These are phyloP conservation scores for Nowickia ferox DNA, from an alignment of 2,888 invertebrate genomes.

Conservation along the genomic window DNA sequence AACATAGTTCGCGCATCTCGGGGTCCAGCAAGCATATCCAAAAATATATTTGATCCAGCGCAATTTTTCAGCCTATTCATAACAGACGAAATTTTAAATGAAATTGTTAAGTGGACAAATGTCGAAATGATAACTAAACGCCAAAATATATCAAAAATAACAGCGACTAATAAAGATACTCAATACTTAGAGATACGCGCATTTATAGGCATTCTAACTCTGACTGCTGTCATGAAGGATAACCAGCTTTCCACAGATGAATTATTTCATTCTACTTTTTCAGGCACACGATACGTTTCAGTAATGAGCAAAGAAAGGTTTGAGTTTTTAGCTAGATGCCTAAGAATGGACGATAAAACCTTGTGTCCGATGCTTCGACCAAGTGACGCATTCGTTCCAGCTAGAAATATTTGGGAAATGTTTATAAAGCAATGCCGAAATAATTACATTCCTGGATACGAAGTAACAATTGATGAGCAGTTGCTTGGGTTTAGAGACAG, in stretches of 20 bases:
- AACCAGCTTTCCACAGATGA: neutral
- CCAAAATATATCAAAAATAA: neutral
- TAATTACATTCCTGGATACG: constrained; percentile 20
- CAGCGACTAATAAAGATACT: constrained; percentile 5
- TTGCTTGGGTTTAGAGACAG: constrained; percentile 7
- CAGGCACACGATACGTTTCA: neutral
- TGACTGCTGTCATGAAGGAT: constrained; percentile 12
- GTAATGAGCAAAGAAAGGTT: neutral
- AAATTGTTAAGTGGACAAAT: constrained; percentile 20
- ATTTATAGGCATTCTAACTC: constrained; percentile 6
- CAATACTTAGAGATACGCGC: neutral
- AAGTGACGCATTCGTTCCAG: constrained; percentile 20
- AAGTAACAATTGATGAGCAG: constrained; percentile 21
- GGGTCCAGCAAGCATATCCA: neutral
- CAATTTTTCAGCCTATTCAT: constrained; percentile 14
- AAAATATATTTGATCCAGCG: constrained; percentile 2
- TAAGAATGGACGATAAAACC: constrained; percentile 43
- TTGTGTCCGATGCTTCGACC: constrained; percentile 24
- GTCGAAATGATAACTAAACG: constrained; percentile 2
- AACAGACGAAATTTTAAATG: constrained; percentile 14
- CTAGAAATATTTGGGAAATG: constrained; percentile 15
- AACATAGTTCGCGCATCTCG: too few species aligned
- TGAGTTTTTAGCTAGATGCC: constrained; percentile 6
- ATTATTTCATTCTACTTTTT: neutral
- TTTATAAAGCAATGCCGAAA: constrained; percentile 21